Conservation (phyloP, 2,888 invertebrate species). For the Alviniconcha strummeri region DNA sequence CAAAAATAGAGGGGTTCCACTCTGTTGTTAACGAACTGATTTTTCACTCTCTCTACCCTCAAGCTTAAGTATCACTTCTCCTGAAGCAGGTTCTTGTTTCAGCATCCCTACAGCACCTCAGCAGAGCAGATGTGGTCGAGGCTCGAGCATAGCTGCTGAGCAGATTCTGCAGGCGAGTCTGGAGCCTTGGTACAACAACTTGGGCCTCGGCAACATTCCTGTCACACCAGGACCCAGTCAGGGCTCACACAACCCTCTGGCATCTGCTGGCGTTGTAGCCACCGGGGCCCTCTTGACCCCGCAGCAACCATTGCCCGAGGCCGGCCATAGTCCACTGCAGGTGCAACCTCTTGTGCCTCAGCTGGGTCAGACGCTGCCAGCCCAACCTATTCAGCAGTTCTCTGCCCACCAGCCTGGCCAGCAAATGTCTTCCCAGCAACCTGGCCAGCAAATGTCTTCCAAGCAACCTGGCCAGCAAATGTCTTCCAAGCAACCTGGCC, state of each 20-base stretch:
- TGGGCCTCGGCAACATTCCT: not conserved
- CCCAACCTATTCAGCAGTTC: not conserved
- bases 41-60: too few relatives aligned
- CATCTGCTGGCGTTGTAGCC: not conserved
- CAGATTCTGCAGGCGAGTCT: slow-evolving; percentile 14
- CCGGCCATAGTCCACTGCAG: not conserved
- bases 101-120: not conserved
- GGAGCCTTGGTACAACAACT: slow-evolving; percentile 29
- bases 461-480: not conserved
- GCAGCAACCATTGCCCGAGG: not conserved
- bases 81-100: not conserved
- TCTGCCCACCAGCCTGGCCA: not conserved
- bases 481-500: not conserved
- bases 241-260: not conserved
- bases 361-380: not conserved
- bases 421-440: not conserved
- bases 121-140: not conserved
- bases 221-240: not conserved
- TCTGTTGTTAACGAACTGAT: too few relatives aligned
- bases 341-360: not conserved
- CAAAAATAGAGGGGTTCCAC: too few relatives aligned
- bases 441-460: not conserved
- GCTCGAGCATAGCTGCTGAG: not conserved
- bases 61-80: too few relatives aligned
- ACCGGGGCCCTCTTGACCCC: not conserved